Percentiles rank a stretch among this genome's conserved stretches.
Conservation (phyloP, 2,797 vertebrate species). For the Bufotes viridis region DNA sequence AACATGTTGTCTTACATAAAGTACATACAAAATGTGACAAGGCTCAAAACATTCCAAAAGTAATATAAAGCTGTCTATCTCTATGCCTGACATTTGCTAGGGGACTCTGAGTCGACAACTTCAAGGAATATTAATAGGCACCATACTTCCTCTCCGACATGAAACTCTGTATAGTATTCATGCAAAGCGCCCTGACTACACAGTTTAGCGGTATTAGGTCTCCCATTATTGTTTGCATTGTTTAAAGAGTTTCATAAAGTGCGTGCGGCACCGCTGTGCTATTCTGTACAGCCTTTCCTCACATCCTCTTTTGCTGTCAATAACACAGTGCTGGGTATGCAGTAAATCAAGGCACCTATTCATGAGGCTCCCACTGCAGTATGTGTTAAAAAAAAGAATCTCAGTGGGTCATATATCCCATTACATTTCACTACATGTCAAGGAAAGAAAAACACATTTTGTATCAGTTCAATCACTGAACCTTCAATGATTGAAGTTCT, state of each 20-base stretch:
- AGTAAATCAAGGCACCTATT: slow-evolving; percentile 43
- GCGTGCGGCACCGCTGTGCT: slow-evolving; percentile 2
- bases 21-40: slow-evolving; percentile 1
- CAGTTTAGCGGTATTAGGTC: neutral
- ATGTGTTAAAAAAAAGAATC: slow-evolving; percentile 46
- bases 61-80: slow-evolving; percentile 16
- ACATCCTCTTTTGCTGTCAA: slow-evolving; percentile 25
- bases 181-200: slow-evolving; percentile 10
- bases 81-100: slow-evolving; percentile 4
- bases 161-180: slow-evolving; percentile 12
- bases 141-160: slow-evolving; percentile 9
- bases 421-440: slow-evolving; percentile 48
- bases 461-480: slow-evolving; percentile 52
- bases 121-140: slow-evolving; percentile 32
- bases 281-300: slow-evolving; percentile 30
- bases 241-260: slow-evolving; percentile 41
- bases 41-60: slow-evolving; percentile 7
- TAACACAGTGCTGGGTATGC: slow-evolving; percentile 11
- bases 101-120: slow-evolving; percentile 9
- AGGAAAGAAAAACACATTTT: slow-evolving; percentile 45
- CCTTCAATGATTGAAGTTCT: slow-evolving; percentile 48
- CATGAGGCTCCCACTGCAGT: slow-evolving; percentile 23
- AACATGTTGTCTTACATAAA: neutral
- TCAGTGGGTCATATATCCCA: slow-evolving; percentile 53
- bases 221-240: slow-evolving; percentile 33